phyloP scores from a whole-genome alignment of 2,113 vertebrate species.

The Scatophagus argus region DNA sequence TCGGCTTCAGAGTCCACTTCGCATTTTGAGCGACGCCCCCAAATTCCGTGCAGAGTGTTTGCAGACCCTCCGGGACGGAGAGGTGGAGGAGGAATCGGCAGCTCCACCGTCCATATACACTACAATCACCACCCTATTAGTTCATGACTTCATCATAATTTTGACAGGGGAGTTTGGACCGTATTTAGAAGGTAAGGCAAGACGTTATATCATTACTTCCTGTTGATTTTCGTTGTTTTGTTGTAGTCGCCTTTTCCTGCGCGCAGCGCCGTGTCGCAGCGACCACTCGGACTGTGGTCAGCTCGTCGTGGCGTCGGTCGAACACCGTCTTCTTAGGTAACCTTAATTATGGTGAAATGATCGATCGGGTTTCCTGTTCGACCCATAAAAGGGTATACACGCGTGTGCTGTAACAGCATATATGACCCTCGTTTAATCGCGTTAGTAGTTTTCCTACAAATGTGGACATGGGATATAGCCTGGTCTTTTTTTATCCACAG shows the following conservation, averaged over 20 bases:
- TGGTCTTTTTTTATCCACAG: slow-evolving; percentile 78
- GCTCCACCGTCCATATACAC: slow-evolving; percentile 84
- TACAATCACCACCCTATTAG: slow-evolving; percentile 74
- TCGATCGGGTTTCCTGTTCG: slow-evolving; percentile 49
- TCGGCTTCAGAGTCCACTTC: slow-evolving; percentile 89
- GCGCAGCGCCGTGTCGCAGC: slow-evolving; percentile 80
- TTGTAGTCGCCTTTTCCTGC: slow-evolving; percentile 66
- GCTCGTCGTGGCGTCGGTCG: slow-evolving; percentile 82
- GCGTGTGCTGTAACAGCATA: slow-evolving; percentile 50
- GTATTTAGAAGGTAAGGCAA: slow-evolving; percentile 65
- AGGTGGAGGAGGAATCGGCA: slow-evolving; percentile 90
- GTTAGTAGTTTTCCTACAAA: slow-evolving; percentile 58
- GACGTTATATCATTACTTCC: slow-evolving; percentile 53
- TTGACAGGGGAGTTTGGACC: slow-evolving; percentile 63
- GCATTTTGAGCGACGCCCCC: slow-evolving; percentile 94
- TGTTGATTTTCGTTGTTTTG: slow-evolving; percentile 45
- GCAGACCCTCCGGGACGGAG: slow-evolving; percentile 91
- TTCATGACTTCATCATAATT: slow-evolving; percentile 73
- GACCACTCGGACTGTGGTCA: slow-evolving; percentile 85
- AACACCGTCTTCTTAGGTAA: slow-evolving; percentile 78
- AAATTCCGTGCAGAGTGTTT: slow-evolving; percentile 91
- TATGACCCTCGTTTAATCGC: slow-evolving; percentile 52
- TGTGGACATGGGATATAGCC: slow-evolving; percentile 62
- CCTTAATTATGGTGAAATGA: slow-evolving; percentile 53
- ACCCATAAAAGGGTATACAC: slow-evolving; percentile 37